A percentile compares a stretch with the other conserved stretches of the same genome.
Conservation (phyloP, 2,888 invertebrate species). For the Aquatica leii region DNA sequence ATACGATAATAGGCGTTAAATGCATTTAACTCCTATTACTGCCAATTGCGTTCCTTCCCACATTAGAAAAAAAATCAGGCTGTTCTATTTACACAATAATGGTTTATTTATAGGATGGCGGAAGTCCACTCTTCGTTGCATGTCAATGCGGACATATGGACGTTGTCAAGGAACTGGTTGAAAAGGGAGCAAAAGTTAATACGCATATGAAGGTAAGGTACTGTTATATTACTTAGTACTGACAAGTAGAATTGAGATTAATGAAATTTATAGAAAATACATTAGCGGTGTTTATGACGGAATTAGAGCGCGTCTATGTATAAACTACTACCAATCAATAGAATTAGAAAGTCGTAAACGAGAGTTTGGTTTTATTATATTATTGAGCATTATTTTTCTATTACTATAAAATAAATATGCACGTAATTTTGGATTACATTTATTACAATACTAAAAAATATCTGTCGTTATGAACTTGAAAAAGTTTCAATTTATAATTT, state of each 20-base stretch:
- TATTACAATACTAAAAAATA: no score
- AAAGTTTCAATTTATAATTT: no score
- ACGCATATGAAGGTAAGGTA: constrained; percentile 81
- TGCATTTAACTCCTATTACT: no score
- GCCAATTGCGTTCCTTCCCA: constrained; percentile 3
- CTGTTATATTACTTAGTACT: no score
- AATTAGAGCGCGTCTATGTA: constrained; percentile 3
- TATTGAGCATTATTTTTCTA: no score
- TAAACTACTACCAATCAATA: not conserved
- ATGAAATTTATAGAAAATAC: constrained; percentile 2
- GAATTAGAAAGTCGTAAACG: no score
- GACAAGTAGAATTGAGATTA: constrained; percentile 16
- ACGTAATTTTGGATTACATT: no score
- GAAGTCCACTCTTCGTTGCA: constrained; percentile 91
- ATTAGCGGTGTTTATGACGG: not conserved
- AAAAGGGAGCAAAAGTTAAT: constrained; percentile 82
- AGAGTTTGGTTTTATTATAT: no score
- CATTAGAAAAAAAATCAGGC: constrained; percentile 11
- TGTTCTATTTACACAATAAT: constrained; percentile 31
- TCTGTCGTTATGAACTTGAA: no score
- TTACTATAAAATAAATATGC: no score
- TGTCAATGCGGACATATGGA: constrained; percentile 92
- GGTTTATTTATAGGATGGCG: constrained; percentile 78
- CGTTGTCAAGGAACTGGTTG: constrained; percentile 84
- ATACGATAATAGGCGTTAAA: no score